These are phyloP conservation scores for Pristionchus arcanus DNA, from an alignment of 2,888 invertebrate genomes.

Conservation along the genomic window DNA sequence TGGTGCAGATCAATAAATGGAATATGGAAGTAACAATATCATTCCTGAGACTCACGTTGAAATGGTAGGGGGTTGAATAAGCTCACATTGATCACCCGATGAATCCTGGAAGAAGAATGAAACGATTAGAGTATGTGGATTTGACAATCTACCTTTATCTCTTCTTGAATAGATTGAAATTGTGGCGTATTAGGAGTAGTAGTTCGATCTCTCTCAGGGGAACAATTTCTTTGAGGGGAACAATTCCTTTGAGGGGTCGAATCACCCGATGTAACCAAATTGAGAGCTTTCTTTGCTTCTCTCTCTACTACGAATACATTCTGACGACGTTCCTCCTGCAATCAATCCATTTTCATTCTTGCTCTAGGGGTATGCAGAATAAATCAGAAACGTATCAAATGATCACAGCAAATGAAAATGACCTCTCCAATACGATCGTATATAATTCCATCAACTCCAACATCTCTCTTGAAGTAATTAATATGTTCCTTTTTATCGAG, in stretches of 20 bases:
- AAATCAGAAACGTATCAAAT: too few species aligned
- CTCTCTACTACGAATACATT: slow-evolving; percentile 77
- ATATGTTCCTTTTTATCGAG: slow-evolving; percentile 90
- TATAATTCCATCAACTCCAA: slow-evolving; percentile 95
- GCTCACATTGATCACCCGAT: neutral
- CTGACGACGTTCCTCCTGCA: slow-evolving; percentile 69
- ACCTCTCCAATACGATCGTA: slow-evolving; percentile 87
- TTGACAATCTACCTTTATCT: neutral
- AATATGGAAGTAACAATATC: neutral
- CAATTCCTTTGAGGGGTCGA: slow-evolving; percentile 23
- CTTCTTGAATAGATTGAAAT: slow-evolving; percentile 8
- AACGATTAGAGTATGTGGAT: neutral
- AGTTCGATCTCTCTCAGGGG: slow-evolving; percentile 14
- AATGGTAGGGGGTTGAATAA: neutral
- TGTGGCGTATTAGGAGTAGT: slow-evolving; percentile 9
- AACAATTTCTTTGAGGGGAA: neutral
- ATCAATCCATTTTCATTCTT: neutral
- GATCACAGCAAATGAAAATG: neutral
- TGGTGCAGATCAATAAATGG: neutral
- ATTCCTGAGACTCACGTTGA: neutral
- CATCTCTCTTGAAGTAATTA: slow-evolving; percentile 89
- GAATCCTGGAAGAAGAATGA: neutral
- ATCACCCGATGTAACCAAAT: slow-evolving; percentile 44
- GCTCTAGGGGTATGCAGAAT: too few species aligned
- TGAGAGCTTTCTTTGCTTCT: slow-evolving; percentile 69